phyloP scores from a whole-genome alignment of 2,797 vertebrate species.

The Poeciliopsis paucimaculata region DNA sequence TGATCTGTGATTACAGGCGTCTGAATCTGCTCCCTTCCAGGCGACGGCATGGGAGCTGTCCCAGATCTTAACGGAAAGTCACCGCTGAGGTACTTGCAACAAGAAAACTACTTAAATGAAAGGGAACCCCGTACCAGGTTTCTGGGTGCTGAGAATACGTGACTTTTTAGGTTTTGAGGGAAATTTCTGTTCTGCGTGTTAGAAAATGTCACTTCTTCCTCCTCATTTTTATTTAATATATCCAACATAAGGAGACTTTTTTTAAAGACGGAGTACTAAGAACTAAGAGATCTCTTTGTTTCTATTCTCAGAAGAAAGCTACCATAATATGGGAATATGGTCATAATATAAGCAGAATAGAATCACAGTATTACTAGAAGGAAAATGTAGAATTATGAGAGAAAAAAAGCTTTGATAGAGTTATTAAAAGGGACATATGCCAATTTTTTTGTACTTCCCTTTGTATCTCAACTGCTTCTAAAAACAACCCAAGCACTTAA shows the following conservation, averaged over 20 bases:
- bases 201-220: not conserved
- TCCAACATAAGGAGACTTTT: not conserved
- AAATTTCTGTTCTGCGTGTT: not conserved
- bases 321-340: no score
- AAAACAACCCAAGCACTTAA: no score
- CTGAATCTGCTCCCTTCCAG: conserved; percentile 51
- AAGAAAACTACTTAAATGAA: conserved; percentile 67
- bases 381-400: no score
- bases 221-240: not conserved
- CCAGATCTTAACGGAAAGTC: conserved; percentile 67
- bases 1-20: conserved; percentile 53
- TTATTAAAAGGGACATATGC: not conserved
- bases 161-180: not conserved
- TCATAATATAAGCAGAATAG: no score
- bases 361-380: no score
- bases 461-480: no score
- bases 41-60: conserved; percentile 51
- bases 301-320: no score
- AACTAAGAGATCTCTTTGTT: no score
- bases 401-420: not conserved
- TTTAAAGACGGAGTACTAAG: not conserved
- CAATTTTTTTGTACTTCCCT: no score
- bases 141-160: not conserved
- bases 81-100: conserved; percentile 52
- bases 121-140: conserved; percentile 56